Conservation (phyloP, 2,797 vertebrate genomes). For the Remorina albescens region DNA sequence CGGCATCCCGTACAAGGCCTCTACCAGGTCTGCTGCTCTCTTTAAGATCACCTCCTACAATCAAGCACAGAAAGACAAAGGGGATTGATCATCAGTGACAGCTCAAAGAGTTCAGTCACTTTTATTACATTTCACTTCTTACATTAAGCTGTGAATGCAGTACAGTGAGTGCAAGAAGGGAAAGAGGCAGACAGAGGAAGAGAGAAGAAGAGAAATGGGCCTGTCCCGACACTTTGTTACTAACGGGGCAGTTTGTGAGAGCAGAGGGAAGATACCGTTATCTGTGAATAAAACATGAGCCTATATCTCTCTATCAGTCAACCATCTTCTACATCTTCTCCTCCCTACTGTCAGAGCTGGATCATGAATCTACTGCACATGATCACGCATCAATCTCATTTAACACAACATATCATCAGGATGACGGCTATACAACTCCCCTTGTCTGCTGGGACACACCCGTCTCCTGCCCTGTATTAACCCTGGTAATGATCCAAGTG, state of each 20-base stretch:
- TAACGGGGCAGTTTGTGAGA: conserved; percentile 75
- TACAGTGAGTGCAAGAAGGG: conserved; percentile 63
- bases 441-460: conserved; percentile 68
- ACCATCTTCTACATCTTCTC: conserved; percentile 71
- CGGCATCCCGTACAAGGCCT: conserved; percentile 97
- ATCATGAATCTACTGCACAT: conserved; percentile 70
- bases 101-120: conserved; percentile 79
- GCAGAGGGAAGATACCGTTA: conserved; percentile 77
- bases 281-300: conserved; percentile 85
- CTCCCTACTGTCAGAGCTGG: conserved; percentile 65
- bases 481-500: conserved; percentile 77
- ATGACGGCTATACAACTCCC: conserved; percentile 70
- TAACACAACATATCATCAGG: conserved; percentile 81
- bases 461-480: conserved; percentile 76
- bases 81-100: conserved; percentile 73
- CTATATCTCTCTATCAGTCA: conserved; percentile 82
- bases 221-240: conserved; percentile 80
- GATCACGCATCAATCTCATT: conserved; percentile 79
- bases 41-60: conserved; percentile 96
- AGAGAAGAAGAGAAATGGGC: conserved; percentile 80
- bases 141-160: conserved; percentile 82
- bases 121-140: conserved; percentile 80
- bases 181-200: conserved; percentile 58
- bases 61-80: conserved; percentile 72
- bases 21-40: conserved; percentile 95